These are phyloP conservation scores for Tolypeutes matacus DNA, from an alignment of 2,797 vertebrate genomes.

Conservation along the genomic window DNA sequence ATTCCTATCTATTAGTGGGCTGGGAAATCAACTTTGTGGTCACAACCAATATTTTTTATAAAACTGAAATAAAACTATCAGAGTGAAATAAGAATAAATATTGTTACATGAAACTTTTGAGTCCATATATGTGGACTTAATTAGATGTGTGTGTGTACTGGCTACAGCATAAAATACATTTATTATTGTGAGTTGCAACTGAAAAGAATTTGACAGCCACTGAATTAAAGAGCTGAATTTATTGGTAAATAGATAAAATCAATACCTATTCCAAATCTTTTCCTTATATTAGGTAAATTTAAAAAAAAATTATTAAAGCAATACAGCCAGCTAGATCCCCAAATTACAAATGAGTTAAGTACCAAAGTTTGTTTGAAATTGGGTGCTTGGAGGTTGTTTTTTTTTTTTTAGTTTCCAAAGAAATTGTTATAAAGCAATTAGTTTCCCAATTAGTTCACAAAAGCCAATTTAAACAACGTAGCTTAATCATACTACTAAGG, in stretches of 20 bases:
- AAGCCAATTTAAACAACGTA: constrained; percentile 40
- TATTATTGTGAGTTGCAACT: constrained; percentile 35
- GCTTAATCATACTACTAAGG: not conserved
- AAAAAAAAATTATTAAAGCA: constrained; percentile 55
- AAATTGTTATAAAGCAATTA: constrained; percentile 35
- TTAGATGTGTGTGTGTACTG: not conserved
- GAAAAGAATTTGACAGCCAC: constrained; percentile 59
- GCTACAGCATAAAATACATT: constrained; percentile 46
- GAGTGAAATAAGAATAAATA: not conserved
- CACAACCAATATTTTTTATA: not conserved
- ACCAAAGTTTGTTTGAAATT: constrained; percentile 39
- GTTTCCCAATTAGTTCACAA: constrained; percentile 9
- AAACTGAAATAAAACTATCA: constrained; percentile 5
- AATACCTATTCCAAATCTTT: constrained; percentile 47
- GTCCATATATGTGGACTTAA: not conserved
- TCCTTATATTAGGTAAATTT: constrained; percentile 46
- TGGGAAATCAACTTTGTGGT: constrained; percentile 15
- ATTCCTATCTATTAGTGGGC: not conserved
- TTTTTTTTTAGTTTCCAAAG: not conserved
- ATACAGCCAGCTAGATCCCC: constrained; percentile 8
- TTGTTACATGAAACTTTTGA: not conserved
- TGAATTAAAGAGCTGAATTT: constrained; percentile 69
- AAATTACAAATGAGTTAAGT: constrained; percentile 59
- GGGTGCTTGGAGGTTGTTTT: constrained; percentile 18
- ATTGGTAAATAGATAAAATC: constrained; percentile 66